Evolutionary conservation across 2,113 vertebrate genomes (phyloP).

Genomic region (Sorex fumeus): DNA sequence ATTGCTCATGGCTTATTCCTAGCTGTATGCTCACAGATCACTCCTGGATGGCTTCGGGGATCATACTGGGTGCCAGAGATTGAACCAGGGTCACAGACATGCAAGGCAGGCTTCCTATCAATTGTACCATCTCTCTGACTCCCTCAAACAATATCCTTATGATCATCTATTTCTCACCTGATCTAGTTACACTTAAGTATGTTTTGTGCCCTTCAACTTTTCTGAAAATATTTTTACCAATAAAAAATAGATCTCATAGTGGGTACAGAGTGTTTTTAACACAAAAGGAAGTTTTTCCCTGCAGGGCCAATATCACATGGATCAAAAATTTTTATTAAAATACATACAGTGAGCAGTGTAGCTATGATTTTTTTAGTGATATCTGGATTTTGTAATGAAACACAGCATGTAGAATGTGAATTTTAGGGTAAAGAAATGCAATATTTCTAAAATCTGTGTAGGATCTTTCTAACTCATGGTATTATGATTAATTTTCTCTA

Average conservation of each 20-base stretch:
- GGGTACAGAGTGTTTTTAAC: conserved; percentile 45
- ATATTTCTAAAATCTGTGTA: conserved; percentile 66
- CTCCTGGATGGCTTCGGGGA: no score
- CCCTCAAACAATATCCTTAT: not conserved
- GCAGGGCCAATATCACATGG: conserved; percentile 42
- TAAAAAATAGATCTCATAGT: conserved; percentile 11
- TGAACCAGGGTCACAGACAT: no score
- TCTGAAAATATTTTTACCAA: conserved; percentile 6
- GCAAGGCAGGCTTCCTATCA: no score
- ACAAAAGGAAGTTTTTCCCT: conserved; percentile 69
- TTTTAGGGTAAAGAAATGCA: conserved; percentile 69
- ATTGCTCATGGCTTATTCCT: no score
- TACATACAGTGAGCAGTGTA: conserved; percentile 56
- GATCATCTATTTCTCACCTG: conserved; percentile 25
- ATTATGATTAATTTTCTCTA: conserved; percentile 72
- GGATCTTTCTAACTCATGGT: conserved; percentile 62
- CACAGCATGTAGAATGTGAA: conserved; percentile 65
- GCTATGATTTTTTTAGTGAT: conserved; percentile 65
- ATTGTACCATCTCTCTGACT: no score
- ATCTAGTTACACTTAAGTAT: not conserved
- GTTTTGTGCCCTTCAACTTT: conserved; percentile 32
- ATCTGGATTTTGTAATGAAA: conserved; percentile 75
- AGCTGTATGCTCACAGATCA: no score
- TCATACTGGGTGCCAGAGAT: no score
- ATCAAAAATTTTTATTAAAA: conserved; percentile 78